phyloP scores from a whole-genome alignment of 2,797 vertebrate genomes.

The Molossus molossus region DNA sequence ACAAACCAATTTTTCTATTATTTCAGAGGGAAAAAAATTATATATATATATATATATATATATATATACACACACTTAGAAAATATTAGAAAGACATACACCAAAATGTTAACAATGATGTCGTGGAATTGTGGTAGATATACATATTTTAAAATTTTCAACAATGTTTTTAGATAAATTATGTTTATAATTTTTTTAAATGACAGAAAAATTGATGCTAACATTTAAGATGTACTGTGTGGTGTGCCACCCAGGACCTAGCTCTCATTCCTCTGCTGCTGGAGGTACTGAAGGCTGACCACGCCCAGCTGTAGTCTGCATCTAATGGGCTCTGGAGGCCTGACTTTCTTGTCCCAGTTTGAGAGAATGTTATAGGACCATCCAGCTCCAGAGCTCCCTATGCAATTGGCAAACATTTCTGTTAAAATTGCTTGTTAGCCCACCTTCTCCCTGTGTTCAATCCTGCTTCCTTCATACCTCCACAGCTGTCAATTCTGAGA shows the following conservation, averaged over 20 bases:
- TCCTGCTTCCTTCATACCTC: background rate
- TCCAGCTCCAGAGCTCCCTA: background rate
- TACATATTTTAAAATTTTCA: conserved; percentile 40
- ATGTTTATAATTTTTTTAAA: background rate
- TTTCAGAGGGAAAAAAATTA: conserved; percentile 17
- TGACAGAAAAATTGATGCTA: background rate
- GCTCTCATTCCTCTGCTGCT: background rate
- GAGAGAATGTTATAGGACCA: background rate
- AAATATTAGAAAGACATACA: background rate
- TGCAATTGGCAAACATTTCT: background rate
- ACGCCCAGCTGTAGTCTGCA: background rate
- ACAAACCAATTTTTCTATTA: background rate
- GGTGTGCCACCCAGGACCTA: background rate
- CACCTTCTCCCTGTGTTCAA: background rate
- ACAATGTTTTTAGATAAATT: background rate
- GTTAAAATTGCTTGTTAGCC: background rate
- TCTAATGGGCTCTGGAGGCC: background rate
- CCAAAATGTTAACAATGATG: conserved; percentile 25
- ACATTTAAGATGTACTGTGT: background rate
- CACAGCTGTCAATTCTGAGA: background rate
- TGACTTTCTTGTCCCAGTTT: background rate
- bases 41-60: background rate
- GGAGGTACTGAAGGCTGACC: background rate
- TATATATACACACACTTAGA: background rate
- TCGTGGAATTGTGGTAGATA: background rate